Base-by-base conservation (phyloP, 2,888 invertebrate species). In the Amblyteles armatorius region DNA sequence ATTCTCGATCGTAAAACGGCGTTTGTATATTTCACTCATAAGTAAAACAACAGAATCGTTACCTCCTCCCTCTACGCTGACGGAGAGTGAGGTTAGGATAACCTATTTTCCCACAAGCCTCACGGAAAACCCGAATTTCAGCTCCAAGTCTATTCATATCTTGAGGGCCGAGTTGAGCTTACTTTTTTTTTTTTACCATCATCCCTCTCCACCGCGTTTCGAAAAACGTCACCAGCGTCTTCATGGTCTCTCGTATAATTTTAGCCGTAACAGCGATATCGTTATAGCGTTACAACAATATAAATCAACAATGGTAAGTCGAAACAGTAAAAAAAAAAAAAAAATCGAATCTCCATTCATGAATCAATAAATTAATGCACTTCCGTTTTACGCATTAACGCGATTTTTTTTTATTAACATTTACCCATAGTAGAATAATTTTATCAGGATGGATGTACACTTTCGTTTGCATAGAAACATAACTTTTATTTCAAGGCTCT, bases 401-500 rank as follows among this genome's bases (percentile, higher is more conserved):
- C 22, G 5, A 52, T 9, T 22, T 44, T 44, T 11, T 44, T 44
- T 1, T 0, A 36, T 6, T 36, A 11, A 40, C 11, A 40, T 33
- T 33, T 6, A 36, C 40, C 9, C 11, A 11, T 40, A 16, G 44
- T 4, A 48, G 5, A 22, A 55, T 68, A 3, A n/a, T 68, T 68
- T 44, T 26, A 13, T 44, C 19, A 13, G 16, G 19, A 29, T 44
- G 16, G 19, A 29, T 44, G 40, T 5, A 22, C 40, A 40, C 2
- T 2, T 48, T 48, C 16, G 3, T 48, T 48, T 0, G 44, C 44
- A 48, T 16, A 16, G 44, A 48, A 48, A 48, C 13, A 3, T 16
- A 16, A 48, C 2, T 48, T 48, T 48, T 16, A 48, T 48, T 48
- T 94, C 68, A 94, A 98, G 99, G 99, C 99, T 84, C 95, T 99